Base-by-base conservation (phyloP, 1,140 invertebrate genomes). In the Micrasema longulum region DNA sequence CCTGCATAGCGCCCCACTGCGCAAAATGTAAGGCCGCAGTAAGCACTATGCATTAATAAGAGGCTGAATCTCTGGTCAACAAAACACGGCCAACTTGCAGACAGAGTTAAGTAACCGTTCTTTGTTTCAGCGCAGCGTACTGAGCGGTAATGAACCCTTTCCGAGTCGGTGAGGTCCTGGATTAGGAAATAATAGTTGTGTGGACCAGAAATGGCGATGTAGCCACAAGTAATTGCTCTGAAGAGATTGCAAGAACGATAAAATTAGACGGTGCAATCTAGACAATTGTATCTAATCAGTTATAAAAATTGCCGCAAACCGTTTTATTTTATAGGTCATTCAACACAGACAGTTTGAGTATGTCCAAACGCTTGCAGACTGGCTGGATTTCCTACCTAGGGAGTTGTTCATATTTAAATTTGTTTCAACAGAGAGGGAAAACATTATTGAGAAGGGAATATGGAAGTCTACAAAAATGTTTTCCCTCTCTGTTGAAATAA, bases 211-310 rank as follows among this genome's bases (percentile, higher is more conserved):
- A 60, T 43, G 14, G 55, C 55, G 55, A 60, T 60, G 55, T 60
- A 60, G 55, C 36, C 55, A 60, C 55, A 60, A 60, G 55, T 60
- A 60, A 60, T 60, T 60, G 36, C 55, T 60, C 55, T 60, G 55
- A 60, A 60, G 55, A 60, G 55, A 43, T 60, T 60, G 36, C 55
- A 18, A 22, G 36, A 35, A 60, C 36, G 55, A 43, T 60, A 60
- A 14, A 60, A 60, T 38, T 38, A 16, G 36, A 18, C 35, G 55
- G 55, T 38, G 55, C 35, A 60, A 60, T 60, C 55, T 12, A 60
- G 41, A 52, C 22, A 23, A 23, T 22, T 22, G 20, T 22, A 18
- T 50, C 14, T 16, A 50, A 18, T 50, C 14, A 45, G 14, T 5
- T 5, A 11, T 11, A 45, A 45, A 45, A 45, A 45, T n/a, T n/a